Evolutionary conservation across 2,797 vertebrate genomes (phyloP).

Genomic region (Megaceryle alcyon): DNA sequence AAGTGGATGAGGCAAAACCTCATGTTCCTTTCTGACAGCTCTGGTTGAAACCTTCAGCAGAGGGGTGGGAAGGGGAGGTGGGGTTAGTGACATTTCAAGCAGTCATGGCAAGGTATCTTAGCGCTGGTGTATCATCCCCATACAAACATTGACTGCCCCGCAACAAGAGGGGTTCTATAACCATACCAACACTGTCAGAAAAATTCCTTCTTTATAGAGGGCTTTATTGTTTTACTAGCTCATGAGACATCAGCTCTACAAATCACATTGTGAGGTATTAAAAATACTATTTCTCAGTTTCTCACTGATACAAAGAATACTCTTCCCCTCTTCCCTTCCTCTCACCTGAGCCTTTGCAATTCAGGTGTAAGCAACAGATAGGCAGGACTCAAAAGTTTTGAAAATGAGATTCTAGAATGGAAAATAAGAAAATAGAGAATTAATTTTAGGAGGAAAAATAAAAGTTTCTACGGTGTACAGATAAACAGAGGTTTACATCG

Average conservation of each 20-base stretch:
- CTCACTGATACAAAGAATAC: not conserved
- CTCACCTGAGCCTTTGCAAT: not conserved
- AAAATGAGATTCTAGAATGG: not conserved
- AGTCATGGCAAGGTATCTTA: not conserved
- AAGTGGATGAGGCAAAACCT: not conserved
- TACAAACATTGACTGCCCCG: not conserved
- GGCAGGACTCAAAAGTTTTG: not conserved
- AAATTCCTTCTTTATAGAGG: not conserved
- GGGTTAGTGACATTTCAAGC: not conserved
- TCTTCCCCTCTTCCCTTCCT: not conserved
- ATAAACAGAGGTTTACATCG: not conserved
- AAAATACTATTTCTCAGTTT: not conserved
- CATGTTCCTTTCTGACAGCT: fast-evolving
- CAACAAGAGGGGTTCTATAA: not conserved
- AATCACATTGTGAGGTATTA: not conserved
- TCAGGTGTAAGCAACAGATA: not conserved
- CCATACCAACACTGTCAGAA: not conserved
- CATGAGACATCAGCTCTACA: not conserved
- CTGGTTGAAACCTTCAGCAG: not conserved
- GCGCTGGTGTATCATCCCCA: not conserved
- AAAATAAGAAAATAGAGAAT: not conserved
- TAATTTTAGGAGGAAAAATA: not conserved
- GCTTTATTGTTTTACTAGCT: not conserved
- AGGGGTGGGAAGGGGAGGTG: not conserved
- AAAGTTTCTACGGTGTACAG: not conserved